phyloP scores from a whole-genome alignment of 1,140 invertebrate genomes.

The Portunus trituberculatus region DNA sequence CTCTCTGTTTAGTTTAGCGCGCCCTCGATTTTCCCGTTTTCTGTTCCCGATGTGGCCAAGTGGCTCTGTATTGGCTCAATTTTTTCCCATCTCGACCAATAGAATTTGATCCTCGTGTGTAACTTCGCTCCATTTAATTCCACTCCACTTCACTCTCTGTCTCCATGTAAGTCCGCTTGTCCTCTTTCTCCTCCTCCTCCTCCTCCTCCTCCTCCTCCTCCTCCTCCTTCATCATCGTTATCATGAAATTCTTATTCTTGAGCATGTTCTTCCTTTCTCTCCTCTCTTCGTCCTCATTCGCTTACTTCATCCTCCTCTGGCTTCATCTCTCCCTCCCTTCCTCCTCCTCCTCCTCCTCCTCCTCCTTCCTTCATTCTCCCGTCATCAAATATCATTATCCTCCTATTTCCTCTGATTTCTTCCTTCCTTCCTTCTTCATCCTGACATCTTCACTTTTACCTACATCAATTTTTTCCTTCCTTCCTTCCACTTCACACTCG shows the following conservation, averaged over 20 bases:
- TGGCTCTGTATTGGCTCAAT: neutral
- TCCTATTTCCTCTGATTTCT: neutral
- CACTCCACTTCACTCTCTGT: too few relatives aligned
- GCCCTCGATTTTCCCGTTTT: neutral
- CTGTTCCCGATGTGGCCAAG: neutral
- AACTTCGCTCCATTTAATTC: neutral
- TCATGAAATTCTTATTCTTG: neutral
- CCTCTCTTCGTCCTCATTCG: neutral
- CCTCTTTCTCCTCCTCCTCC: neutral
- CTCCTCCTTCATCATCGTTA: neutral
- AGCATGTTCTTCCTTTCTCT: neutral
- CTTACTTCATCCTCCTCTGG: neutral
- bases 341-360: neutral
- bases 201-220: neutral
- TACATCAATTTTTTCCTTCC: slow-evolving; percentile 14
- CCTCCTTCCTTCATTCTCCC: neutral
- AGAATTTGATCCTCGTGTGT: neutral
- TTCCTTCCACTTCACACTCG: neutral
- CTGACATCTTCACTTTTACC: too few relatives aligned
- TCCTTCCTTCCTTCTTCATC: neutral
- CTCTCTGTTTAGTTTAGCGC: too few relatives aligned
- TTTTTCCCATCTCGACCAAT: neutral
- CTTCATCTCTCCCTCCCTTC: neutral
- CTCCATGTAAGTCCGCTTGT: too few relatives aligned
- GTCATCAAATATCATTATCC: slow-evolving; percentile 34